Evolutionary conservation across 2,113 vertebrate species (phyloP).

Genomic region (Serilophus lunatus): DNA sequence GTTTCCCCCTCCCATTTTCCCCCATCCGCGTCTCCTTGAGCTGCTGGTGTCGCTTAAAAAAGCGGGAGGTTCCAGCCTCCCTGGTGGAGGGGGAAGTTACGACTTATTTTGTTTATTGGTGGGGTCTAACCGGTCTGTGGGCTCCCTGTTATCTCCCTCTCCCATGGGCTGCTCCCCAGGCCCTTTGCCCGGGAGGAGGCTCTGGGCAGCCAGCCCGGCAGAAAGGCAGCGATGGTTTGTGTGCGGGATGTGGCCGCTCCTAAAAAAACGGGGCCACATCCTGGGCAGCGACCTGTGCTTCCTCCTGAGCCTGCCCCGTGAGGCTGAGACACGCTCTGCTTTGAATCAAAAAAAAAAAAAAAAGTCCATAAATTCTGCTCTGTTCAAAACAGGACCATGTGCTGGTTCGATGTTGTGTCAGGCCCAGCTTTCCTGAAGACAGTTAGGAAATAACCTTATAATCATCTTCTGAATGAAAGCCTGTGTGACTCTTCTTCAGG

Average conservation of each 20-base stretch:
- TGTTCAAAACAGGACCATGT: neutral
- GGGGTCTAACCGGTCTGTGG: neutral
- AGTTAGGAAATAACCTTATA: neutral
- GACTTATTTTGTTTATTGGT: too few species aligned
- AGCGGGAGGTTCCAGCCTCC: neutral
- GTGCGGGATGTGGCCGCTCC: neutral
- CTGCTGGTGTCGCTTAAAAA: neutral
- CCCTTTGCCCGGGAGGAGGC: neutral
- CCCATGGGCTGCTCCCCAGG: accelerated
- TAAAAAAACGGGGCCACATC: neutral
- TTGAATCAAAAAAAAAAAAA: neutral
- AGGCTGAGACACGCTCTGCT: neutral
- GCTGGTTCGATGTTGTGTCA: neutral
- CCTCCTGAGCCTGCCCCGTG: neutral
- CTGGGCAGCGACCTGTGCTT: neutral
- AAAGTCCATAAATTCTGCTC: neutral
- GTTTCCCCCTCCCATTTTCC: neutral
- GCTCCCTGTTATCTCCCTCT: neutral
- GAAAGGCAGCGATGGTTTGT: neutral
- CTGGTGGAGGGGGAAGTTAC: neutral
- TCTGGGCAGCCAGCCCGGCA: neutral
- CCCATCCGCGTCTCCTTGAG: neutral
- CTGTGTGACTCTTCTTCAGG: neutral
- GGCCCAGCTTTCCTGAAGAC: neutral
- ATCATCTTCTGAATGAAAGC: neutral